phyloP scores from a whole-genome alignment of 2,113 vertebrate genomes.

The Phainopepla nitens region DNA sequence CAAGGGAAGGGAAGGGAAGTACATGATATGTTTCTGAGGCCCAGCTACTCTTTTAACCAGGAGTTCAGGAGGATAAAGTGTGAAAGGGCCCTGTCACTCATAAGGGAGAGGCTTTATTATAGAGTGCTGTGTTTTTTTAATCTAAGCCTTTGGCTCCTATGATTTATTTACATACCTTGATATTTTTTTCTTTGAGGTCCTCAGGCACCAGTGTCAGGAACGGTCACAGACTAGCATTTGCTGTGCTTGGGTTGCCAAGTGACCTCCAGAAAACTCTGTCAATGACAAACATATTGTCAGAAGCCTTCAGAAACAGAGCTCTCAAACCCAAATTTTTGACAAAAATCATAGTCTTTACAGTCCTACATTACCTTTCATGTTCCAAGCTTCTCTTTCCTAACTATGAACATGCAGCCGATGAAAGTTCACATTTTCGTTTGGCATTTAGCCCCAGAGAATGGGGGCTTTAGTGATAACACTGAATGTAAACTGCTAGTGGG shows the following conservation, averaged over 20 bases:
- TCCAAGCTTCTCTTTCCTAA: not conserved
- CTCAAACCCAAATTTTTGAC: not conserved
- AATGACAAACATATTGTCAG: not conserved
- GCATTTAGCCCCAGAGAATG: not conserved
- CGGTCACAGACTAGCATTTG: not conserved
- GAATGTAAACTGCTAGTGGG: not conserved
- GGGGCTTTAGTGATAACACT: not conserved
- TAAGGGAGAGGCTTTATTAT: not conserved
- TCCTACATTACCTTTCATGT: not conserved
- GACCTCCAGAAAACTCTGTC: not conserved
- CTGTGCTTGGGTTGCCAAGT: not conserved
- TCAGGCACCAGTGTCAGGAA: not conserved
- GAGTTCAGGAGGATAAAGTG: not conserved
- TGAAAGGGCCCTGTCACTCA: not conserved
- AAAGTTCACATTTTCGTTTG: not conserved
- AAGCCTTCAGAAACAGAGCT: not conserved
- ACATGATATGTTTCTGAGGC: not conserved
- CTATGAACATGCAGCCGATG: not conserved
- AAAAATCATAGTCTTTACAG: not conserved
- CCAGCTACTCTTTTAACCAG: not conserved
- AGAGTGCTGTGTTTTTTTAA: not conserved
- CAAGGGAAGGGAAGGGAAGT: not conserved
- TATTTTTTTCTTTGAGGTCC: slow-evolving; percentile 15
- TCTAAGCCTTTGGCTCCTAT: not conserved
- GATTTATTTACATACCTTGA: slow-evolving; percentile 14